Conservation (phyloP, 1,140 invertebrate species). For the Pinna nobilis region DNA sequence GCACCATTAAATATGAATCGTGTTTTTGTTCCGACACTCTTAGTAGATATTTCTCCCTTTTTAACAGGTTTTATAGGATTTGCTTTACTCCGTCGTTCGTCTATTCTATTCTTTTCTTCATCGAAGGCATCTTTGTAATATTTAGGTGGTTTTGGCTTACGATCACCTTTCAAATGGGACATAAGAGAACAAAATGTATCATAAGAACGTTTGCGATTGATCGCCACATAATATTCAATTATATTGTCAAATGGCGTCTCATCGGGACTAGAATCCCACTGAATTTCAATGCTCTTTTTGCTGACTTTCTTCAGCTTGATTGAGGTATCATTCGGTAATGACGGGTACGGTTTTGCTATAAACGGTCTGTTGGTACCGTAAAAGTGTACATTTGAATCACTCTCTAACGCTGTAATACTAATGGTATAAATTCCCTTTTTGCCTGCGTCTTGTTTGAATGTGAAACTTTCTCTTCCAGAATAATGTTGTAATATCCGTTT, state of each 20-base stretch:
- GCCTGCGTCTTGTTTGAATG: background rate
- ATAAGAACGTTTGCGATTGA: constrained; percentile 59
- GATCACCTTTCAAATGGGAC: constrained; percentile 53
- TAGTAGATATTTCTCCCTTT: constrained; percentile 47
- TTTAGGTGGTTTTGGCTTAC: constrained; percentile 42
- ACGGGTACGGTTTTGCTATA: constrained; percentile 21
- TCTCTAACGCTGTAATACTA: constrained; percentile 16
- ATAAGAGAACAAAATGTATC: constrained; percentile 61
- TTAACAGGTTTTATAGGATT: constrained; percentile 44
- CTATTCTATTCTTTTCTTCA: constrained; percentile 51
- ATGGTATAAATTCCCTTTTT: constrained; percentile 30
- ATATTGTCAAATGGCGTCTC: constrained; percentile 41
- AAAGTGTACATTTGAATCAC: constrained; percentile 29
- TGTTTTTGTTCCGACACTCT: constrained; percentile 66
- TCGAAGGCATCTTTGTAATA: constrained; percentile 59
- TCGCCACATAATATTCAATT: constrained; percentile 67
- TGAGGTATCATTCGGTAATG: constrained; percentile 21
- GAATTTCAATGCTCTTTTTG: constrained; percentile 27
- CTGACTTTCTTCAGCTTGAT: constrained; percentile 13
- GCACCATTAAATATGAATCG: constrained; percentile 61
- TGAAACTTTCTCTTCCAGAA: background rate
- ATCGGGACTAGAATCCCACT: constrained; percentile 35
- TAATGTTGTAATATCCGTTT: background rate
- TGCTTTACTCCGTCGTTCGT: constrained; percentile 36
- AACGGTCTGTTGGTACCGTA: background rate